These are phyloP conservation scores for Mythimna ferrago DNA, from an alignment of 2,888 invertebrate species.

Conservation along the genomic window DNA sequence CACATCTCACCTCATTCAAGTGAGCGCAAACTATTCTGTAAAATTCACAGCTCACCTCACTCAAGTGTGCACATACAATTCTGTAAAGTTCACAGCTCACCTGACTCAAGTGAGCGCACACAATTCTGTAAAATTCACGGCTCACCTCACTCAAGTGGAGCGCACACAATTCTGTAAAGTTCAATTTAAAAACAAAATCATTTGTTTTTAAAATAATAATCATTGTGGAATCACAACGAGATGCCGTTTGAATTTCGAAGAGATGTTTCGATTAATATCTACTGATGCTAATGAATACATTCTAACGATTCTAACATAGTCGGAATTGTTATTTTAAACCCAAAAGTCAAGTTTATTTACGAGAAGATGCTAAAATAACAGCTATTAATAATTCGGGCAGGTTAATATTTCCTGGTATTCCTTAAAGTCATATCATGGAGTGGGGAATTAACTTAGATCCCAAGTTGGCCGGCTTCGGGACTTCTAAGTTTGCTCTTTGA, in stretches of 20 bases:
- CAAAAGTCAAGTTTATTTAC: neutral
- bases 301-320: neutral
- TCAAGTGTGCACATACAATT: too few species aligned
- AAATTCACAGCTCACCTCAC: too few species aligned
- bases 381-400: neutral
- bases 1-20: too few species aligned
- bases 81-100: too few species aligned
- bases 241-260: neutral
- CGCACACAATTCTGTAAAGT: too few species aligned
- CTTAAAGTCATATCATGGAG: slow-evolving; percentile 21
- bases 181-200: neutral
- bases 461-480: slow-evolving; percentile 12
- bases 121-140: too few species aligned
- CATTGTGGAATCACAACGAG: neutral
- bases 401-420: slow-evolving; percentile 20
- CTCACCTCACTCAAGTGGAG: too few species aligned
- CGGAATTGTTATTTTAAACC: neutral
- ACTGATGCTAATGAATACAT: neutral
- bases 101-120: too few species aligned
- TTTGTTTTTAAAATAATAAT: slow-evolving; percentile 1
- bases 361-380: neutral
- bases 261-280: neutral
- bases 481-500: slow-evolving; percentile 22
- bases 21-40: too few species aligned
- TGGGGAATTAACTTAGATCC: slow-evolving; percentile 14